Conservation (phyloP, 2,888 invertebrate genomes). For the Dolichopus griseipennis region DNA sequence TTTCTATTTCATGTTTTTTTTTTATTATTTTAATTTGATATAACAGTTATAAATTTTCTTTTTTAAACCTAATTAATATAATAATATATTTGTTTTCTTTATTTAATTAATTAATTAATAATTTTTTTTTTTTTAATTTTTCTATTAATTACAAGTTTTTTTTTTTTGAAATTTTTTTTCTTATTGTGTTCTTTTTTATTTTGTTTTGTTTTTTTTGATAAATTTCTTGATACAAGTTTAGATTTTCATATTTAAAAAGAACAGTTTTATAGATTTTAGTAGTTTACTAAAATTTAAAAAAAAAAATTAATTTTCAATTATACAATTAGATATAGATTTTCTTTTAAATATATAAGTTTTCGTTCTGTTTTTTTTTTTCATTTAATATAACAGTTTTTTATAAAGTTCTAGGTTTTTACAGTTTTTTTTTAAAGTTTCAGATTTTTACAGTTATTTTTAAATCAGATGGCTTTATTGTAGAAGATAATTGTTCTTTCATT, state of each 20-base stretch:
- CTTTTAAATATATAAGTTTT: no score
- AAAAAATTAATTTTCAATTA: no score
- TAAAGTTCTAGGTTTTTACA: no score
- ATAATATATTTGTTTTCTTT: no score
- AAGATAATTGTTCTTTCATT: no score
- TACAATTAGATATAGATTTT: no score
- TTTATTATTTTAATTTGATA: neutral
- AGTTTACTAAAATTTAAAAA: no score
- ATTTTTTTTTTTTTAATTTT: neutral
- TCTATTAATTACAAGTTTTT: neutral
- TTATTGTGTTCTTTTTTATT: neutral
- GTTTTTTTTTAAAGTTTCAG: no score
- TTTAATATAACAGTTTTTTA: no score
- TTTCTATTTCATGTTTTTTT: neutral
- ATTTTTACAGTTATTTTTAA: no score
- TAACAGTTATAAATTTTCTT: neutral
- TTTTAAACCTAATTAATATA: neutral
- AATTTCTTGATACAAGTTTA: neutral
- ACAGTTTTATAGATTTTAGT: neutral
- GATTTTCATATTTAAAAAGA: neutral
- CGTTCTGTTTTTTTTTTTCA: no score
- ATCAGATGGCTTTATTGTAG: no score
- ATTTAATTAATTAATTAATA: neutral
- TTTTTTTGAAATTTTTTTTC: neutral
- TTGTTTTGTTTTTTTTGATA: neutral